A percentile compares a stretch with the other conserved stretches of the same genome.
Evolutionary conservation across 2,888 invertebrate genomes (phyloP).

Genomic region (Sclerodermus sp.): DNA sequence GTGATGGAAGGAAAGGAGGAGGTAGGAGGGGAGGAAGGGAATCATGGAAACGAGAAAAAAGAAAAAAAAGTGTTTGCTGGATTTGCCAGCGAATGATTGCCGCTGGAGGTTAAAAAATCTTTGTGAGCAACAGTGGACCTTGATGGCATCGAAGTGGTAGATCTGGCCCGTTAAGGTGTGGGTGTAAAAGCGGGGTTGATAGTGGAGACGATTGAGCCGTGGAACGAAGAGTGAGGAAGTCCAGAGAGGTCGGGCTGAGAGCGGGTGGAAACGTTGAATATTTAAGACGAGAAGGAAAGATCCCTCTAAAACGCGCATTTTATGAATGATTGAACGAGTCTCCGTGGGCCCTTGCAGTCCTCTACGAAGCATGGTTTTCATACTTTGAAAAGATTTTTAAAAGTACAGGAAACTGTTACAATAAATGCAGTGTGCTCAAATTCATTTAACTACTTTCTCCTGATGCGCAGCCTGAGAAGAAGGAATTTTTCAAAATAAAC

Average conservation of each 20-base stretch:
- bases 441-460: too few species aligned
- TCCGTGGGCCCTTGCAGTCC: constrained; percentile 16
- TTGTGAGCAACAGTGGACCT: constrained; percentile 1
- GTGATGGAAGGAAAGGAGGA: too few species aligned
- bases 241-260: constrained; percentile 6
- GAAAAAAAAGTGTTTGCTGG: constrained; percentile 2
- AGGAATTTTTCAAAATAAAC: too few species aligned
- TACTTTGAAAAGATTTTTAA: constrained; percentile 4
- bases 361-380: constrained; percentile 16
- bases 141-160: not conserved
- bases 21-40: too few species aligned
- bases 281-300: constrained; percentile 36
- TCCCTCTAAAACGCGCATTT: constrained; percentile 43
- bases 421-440: too few species aligned
- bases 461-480: too few species aligned
- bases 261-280: constrained; percentile 32
- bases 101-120: constrained; percentile 5
- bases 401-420: not conserved
- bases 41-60: too few species aligned
- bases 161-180: not conserved
- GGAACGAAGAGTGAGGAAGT: not conserved
- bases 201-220: constrained; percentile 6
- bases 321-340: constrained; percentile 44
- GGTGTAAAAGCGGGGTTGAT: constrained; percentile 21
- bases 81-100: constrained; percentile 17